Percentiles rank a stretch among this genome's conserved stretches.
These are phyloP conservation scores for Phrynosoma blainvillii DNA, from an alignment of 2,113 vertebrate species.

Conservation along the genomic window DNA sequence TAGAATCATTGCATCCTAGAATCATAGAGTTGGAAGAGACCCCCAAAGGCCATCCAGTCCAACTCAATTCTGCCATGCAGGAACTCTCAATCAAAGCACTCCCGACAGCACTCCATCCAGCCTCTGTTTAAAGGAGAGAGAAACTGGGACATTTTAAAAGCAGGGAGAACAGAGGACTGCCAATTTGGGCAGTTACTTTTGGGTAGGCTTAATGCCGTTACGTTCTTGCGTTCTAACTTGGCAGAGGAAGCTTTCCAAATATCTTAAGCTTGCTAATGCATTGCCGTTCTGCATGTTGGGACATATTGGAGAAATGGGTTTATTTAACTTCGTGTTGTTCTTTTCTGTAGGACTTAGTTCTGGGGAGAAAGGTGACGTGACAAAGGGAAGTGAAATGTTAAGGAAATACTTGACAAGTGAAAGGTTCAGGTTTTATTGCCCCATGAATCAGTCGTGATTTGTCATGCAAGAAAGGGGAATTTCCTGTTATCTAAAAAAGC, in stretches of 20 bases:
- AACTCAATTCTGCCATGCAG: too few species aligned
- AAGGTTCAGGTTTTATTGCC: constrained; percentile 18
- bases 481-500: not conserved
- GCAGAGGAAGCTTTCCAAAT: not conserved
- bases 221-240: not conserved
- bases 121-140: too few species aligned
- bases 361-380: not conserved
- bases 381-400: not conserved
- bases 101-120: too few species aligned
- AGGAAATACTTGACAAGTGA: constrained; percentile 22
- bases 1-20: too few species aligned
- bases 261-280: not conserved
- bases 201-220: too few species aligned
- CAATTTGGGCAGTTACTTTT: too few species aligned
- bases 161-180: too few species aligned
- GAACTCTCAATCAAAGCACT: too few species aligned
- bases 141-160: too few species aligned
- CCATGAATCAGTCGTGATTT: not conserved
- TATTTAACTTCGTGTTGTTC: constrained; percentile 39
- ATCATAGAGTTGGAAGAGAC: too few species aligned
- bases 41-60: too few species aligned
- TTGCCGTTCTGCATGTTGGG: constrained; percentile 26
- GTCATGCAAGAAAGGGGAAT: not conserved
- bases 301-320: constrained; percentile 56
- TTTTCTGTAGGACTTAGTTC: constrained; percentile 49